Evolutionary conservation across 2,113 vertebrate species (phyloP).

Genomic region (Misgurnus mizolepis): DNA sequence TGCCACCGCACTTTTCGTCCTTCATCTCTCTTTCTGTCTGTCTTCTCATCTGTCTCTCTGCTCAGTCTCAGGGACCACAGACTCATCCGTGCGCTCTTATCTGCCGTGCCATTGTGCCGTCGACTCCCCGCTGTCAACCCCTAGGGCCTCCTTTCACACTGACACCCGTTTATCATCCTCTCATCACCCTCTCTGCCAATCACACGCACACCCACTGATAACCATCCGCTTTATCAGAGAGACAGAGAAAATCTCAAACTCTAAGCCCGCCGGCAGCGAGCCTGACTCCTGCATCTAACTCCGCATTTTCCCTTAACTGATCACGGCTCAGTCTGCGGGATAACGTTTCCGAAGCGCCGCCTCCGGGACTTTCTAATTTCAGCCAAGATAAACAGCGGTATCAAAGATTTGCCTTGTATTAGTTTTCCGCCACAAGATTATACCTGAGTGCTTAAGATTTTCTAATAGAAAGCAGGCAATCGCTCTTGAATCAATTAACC

Average conservation of each 20-base stretch:
- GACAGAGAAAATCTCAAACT: conserved; percentile 43
- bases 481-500: conserved; percentile 52
- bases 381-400: conserved; percentile 46
- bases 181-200: conserved; percentile 53
- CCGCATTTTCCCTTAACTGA: conserved; percentile 32
- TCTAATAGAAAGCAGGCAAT: conserved; percentile 39
- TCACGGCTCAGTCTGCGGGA: conserved; percentile 43
- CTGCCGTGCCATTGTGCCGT: conserved; percentile 51
- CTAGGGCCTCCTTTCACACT: conserved; percentile 49
- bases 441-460: conserved; percentile 45
- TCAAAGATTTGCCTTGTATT: conserved; percentile 47
- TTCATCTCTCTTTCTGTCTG: neutral
- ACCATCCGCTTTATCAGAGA: conserved; percentile 53
- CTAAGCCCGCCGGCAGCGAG: conserved; percentile 41
- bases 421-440: conserved; percentile 28
- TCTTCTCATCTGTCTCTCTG: neutral
- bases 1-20: neutral
- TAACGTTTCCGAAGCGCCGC: conserved; percentile 37
- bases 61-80: neutral
- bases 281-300: conserved; percentile 34
- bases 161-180: conserved; percentile 52
- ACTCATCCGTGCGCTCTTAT: conserved; percentile 44
- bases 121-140: conserved; percentile 53
- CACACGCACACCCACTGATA: conserved; percentile 49
- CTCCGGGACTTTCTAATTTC: conserved; percentile 46